Evolutionary conservation across 2,888 invertebrate species (phyloP).

Genomic region (Morpho deidamia): DNA sequence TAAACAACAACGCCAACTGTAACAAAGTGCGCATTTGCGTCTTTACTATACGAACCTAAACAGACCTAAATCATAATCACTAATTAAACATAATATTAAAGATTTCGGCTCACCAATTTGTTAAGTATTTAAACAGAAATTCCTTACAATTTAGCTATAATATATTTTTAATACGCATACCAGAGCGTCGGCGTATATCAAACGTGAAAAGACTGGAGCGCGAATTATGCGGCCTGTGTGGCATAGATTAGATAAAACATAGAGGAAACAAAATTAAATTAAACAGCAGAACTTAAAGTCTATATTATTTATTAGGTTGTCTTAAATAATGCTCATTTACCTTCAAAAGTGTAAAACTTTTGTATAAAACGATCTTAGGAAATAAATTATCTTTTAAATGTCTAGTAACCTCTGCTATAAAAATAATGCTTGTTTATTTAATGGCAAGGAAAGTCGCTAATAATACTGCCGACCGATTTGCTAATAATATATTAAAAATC

Average conservation of each 20-base stretch:
- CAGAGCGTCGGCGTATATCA: slow-evolving; percentile 26
- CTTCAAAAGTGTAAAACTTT: too few species aligned
- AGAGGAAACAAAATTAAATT: neutral
- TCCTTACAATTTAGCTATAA: slow-evolving; percentile 14
- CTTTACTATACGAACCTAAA: neutral
- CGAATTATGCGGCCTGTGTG: slow-evolving; percentile 25
- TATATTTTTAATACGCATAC: slow-evolving; percentile 27
- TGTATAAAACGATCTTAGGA: too few species aligned
- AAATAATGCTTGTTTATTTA: too few species aligned
- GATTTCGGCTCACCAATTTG: slow-evolving; percentile 6
- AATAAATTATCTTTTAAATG: too few species aligned
- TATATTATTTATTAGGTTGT: too few species aligned
- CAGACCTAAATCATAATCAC: slow-evolving; percentile 8
- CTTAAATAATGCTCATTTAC: too few species aligned
- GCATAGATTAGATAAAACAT: slow-evolving; percentile 22
- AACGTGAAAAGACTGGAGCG: slow-evolving; percentile 22
- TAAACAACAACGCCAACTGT: too few species aligned
- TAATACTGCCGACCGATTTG: too few species aligned
- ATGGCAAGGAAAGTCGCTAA: too few species aligned
- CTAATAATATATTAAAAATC: too few species aligned
- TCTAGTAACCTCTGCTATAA: too few species aligned
- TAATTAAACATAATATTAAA: slow-evolving; percentile 9
- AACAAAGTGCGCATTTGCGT: neutral
- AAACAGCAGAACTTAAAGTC: neutral
- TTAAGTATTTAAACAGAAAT: slow-evolving; percentile 6